phyloP scores from a whole-genome alignment of 2,113 vertebrate genomes.

The Loxodonta africana region DNA sequence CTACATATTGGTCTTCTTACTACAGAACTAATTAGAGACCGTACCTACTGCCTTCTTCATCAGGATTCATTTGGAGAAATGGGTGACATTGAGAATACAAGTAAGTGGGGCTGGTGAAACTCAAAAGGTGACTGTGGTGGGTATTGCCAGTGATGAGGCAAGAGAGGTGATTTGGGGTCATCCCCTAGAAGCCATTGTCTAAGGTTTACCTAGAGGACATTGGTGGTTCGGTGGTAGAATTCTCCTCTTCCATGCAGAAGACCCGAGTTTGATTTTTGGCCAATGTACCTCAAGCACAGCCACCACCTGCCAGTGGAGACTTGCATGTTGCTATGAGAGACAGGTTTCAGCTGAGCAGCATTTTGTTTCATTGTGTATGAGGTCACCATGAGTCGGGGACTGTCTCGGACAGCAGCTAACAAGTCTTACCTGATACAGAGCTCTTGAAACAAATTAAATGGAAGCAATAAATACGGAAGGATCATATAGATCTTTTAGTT shows the following conservation, averaged over 20 bases:
- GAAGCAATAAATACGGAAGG: constrained; percentile 21
- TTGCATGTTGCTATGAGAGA: neutral
- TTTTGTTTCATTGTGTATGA: neutral
- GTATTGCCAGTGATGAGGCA: neutral
- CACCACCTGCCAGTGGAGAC: neutral
- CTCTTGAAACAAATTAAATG: neutral
- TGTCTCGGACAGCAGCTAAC: neutral
- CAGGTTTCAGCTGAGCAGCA: neutral
- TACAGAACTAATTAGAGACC: neutral
- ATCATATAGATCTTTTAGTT: neutral
- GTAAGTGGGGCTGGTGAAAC: neutral
- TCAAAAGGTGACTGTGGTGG: neutral
- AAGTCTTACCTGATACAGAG: neutral
- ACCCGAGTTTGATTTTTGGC: neutral
- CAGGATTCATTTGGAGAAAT: neutral
- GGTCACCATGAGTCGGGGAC: neutral
- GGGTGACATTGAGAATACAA: neutral
- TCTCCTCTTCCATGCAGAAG: neutral
- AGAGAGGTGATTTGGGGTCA: neutral
- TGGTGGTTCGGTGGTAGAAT: neutral
- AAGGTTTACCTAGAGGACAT: neutral
- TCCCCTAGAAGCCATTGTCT: neutral
- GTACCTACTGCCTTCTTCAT: neutral
- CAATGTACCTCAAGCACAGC: neutral
- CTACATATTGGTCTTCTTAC: neutral